Evolutionary conservation across 2,113 vertebrate species (phyloP), one percentile per base, ranked within the genome.

Genomic region (Rallus limicola): DNA sequence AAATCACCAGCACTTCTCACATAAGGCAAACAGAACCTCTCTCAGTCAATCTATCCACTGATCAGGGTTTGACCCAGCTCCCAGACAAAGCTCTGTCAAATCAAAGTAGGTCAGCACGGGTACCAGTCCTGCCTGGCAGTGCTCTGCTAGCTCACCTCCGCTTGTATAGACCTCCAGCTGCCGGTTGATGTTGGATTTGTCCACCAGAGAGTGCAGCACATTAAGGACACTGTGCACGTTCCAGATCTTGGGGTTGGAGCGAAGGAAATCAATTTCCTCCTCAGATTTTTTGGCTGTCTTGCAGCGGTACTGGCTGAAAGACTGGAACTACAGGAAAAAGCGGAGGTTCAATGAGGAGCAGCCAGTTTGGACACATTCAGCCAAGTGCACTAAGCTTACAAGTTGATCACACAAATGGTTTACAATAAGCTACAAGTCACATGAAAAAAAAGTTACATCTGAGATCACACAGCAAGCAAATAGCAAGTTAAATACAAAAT

Each of bases 181-280:
- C 10, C 99, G 97, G 97, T 99, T 99, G 90, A 99, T 99, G 98
- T 99, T 99, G 97, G 99, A 99, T 96, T 99, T 99, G 97, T 99
- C 99, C 8, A 99, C 99, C 64, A 99, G 98, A 11, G 99, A 99
- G 86, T 99, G 99, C 62, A 99, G 98, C 34, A 99, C 99, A 11
- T 99, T 99, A 58, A 99, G 99, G 77, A 99, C 99, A 3, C 99
- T 99, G 98, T 99, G 99, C 70, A 99, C 99, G 0, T 99, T 99
- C 99, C 99, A 99, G 98, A 99, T 99, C 97, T 99, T 99, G 40
- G 99, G 99, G 88, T 99, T 99, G 96, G 98, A 99, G 88, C 99
- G 99, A 88, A 99, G 98, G 94, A 99, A 99, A 93, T 99, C 99
- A 0, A 99, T 99, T 97, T 99, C 99, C 90, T 99, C 99, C 42